Evolutionary conservation across 2,797 vertebrate genomes (phyloP), one percentile per base, ranked within the genome.

Genomic region (Bufotes viridis): DNA sequence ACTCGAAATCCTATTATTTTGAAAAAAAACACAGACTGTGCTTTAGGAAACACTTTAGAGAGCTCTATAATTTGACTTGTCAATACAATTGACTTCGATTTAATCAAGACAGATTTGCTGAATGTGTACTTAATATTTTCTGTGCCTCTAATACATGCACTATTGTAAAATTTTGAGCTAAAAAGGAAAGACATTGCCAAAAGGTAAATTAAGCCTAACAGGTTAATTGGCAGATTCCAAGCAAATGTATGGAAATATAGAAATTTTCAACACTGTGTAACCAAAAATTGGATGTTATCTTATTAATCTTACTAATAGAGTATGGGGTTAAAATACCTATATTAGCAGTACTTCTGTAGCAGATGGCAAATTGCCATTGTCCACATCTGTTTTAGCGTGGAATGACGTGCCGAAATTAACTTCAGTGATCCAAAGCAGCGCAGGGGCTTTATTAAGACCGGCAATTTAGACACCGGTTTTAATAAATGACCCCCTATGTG

Each of bases 21-120:
- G 69, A 78, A 78, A 60, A 65, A 51, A 51, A 76, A 22, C 5
- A 4, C 26, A 79, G 85, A 80, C 29, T 67, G 70, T 65, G 85
- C 63, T 86, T 60, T 63, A 86, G 76, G 65, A 79, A 86, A 86
- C 76, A 86, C 85, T 86, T 80, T 17, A 70, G 61, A 85, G 61
- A 78, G 63, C 76, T 42, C 78, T 69, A 80, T 74, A 72, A 74
- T 74, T 69, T 60, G 26, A 61, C 26, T 79, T 86, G 61, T 86
- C 63, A 29, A 78, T 86, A 55, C n/a, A 69, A 61, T 29, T 79
- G 24, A 78, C 11, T 67, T 79, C 53, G 76, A 86, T 86, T 79
- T 79, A 86, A 78, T 78, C 24, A 79, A 87, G 85, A 81, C 18
- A 82, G 29, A 87, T 81, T 81, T 82, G 55, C 26, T 81, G 55